Base-by-base conservation (phyloP, 2,113 vertebrate species). In the Theristicus caerulescens region DNA sequence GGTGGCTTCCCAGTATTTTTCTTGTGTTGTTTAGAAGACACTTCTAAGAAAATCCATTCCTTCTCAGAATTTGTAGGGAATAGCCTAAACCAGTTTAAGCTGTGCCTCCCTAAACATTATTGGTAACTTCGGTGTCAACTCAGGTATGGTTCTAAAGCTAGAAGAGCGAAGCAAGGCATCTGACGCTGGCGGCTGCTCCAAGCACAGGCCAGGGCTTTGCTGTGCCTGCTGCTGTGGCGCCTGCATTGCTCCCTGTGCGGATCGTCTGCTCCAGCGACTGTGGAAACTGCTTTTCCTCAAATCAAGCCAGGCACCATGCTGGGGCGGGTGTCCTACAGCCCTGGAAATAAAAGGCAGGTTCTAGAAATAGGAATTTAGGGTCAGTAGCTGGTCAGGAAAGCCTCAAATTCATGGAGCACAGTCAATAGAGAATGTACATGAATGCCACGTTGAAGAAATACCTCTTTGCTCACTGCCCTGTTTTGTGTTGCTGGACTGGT, bases 101-200 rank as follows among this genome's bases (percentile, higher is more conserved):
- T 3, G 51, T 51, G 62, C n/a, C n/a, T 84, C 42, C 69, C 27
- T 11, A 25, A 62, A 16, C 17, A 2, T 27, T 18, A 3, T 31
- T 57, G n/a, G 25, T 58, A 49, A 29, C 27, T 71, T 71, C 34
- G 31, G 22, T 54, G 24, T 82, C 0, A 1, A 7, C 32, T 77
- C 20, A 4, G 38, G 16, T 44, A 10, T 14, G 26, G 18, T 47
- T 73, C 12, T 24, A 46, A 77, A 42, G 49, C 58, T 67, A 9
- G 24, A 54, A 49, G 29, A n/a, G 22, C 0, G 0, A 87, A 86
- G 34, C 16, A 25, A 31, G 38, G 42, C 4, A 0, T 38, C 42
- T 1, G 5, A 11, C 27, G 2, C 22, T 6, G 13, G 24, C 0
- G 4, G 44, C 34, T 61, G 52, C 47, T 32, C 1, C 0, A 47